phyloP scores from a whole-genome alignment of 2,797 vertebrate genomes.

The Leptoclinus maculatus region DNA sequence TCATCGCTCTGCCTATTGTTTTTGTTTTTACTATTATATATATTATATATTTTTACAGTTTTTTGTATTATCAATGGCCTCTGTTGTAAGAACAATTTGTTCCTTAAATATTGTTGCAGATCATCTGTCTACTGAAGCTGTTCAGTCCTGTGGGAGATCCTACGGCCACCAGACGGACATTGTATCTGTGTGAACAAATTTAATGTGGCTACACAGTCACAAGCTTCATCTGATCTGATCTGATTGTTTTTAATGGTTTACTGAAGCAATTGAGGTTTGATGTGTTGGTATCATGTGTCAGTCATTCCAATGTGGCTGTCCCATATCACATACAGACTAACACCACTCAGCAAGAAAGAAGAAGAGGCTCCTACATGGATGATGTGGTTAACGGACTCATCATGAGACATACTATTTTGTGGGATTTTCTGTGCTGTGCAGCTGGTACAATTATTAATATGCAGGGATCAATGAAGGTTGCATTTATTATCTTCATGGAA shows the following conservation, averaged over 20 bases:
- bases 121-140: neutral
- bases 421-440: slow-evolving; percentile 26
- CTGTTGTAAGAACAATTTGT: neutral
- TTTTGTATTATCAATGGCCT: neutral
- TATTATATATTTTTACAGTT: neutral
- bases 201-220: neutral
- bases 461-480: slow-evolving; percentile 20
- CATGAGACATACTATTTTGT: neutral
- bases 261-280: neutral
- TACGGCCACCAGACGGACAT: slow-evolving; percentile 6
- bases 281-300: slow-evolving; percentile 9
- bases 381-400: neutral
- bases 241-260: slow-evolving; percentile 6
- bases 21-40: neutral
- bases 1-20: neutral
- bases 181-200: neutral
- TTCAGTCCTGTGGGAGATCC: slow-evolving; percentile 1
- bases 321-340: neutral
- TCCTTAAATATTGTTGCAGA: slow-evolving; percentile 41
- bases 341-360: neutral
- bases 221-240: slow-evolving; percentile 5
- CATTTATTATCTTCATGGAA: neutral
- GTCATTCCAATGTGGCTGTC: neutral
- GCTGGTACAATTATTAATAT: slow-evolving; percentile 5
- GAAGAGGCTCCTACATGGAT: neutral